phyloP scores from a whole-genome alignment of 2,797 vertebrate species.

The Balearica regulorum region DNA sequence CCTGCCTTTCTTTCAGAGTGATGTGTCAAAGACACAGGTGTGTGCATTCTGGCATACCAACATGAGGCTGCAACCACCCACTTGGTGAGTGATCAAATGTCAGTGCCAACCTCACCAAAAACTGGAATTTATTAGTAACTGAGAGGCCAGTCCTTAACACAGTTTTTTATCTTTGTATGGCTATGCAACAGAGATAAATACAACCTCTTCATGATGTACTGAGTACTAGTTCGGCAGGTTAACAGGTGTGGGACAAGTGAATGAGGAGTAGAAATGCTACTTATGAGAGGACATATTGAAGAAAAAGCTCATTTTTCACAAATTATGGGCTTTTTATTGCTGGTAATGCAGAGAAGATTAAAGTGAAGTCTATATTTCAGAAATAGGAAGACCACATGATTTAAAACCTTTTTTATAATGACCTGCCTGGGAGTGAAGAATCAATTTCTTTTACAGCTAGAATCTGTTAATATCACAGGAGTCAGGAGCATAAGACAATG shows the following conservation, averaged over 20 bases:
- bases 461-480: conserved; percentile 68
- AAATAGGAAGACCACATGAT: conserved; percentile 72
- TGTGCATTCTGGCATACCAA: not conserved
- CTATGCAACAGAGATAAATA: not conserved
- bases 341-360: conserved; percentile 73
- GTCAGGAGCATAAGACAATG: not conserved
- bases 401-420: conserved; percentile 75
- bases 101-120: not conserved
- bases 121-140: not conserved
- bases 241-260: conserved; percentile 37
- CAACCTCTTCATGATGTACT: not conserved
- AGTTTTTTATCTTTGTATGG: conserved; percentile 10
- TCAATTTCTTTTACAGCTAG: conserved; percentile 74
- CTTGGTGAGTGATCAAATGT: not conserved
- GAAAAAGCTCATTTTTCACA: conserved; percentile 71
- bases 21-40: not conserved
- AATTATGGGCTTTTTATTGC: conserved; percentile 71
- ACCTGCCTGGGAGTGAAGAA: conserved; percentile 71
- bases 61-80: not conserved
- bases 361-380: conserved; percentile 78
- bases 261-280: conserved; percentile 43
- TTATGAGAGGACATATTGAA: conserved; percentile 56
- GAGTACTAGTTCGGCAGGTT: conserved; percentile 22
- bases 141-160: not conserved
- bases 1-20: not conserved